Conservation (phyloP, 2,797 vertebrate species). For the Enteromius afrohamiltoni region DNA sequence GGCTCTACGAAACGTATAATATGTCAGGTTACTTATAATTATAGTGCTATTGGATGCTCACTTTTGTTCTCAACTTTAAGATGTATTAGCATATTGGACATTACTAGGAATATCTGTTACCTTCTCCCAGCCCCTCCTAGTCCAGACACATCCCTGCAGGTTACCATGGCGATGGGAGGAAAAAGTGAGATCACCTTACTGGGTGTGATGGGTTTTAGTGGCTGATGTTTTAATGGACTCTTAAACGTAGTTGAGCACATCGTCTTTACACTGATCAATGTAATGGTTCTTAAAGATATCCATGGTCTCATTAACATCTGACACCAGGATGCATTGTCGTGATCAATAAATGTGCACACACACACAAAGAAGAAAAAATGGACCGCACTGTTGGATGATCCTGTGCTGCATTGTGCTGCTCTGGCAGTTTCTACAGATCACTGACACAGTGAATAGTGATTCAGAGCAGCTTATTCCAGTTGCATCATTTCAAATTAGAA, state of each 20-base stretch:
- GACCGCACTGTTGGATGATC: not conserved
- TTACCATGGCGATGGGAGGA: constrained; percentile 54
- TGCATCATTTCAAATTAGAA: not conserved
- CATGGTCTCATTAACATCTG: constrained; percentile 31
- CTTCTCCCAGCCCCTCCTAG: constrained; percentile 26
- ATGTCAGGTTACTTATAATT: not conserved
- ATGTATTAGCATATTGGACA: not conserved
- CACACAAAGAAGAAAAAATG: not conserved
- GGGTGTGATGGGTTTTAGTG: constrained; percentile 16
- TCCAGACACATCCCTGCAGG: constrained; percentile 44
- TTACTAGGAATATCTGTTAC: constrained; percentile 1
- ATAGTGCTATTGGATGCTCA: not conserved
- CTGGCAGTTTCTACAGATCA: constrained; percentile 9
- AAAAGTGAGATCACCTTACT: constrained; percentile 48
- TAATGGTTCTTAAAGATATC: not conserved
- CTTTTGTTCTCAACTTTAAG: not conserved
- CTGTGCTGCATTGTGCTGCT: constrained; percentile 19
- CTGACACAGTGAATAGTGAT: not conserved
- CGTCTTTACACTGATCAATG: constrained; percentile 25
- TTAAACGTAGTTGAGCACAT: constrained; percentile 9
- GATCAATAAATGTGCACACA: constrained; percentile 55
- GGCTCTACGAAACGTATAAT: not conserved
- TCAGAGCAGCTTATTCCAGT: not conserved
- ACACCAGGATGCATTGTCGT: constrained; percentile 50
- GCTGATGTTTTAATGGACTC: constrained; percentile 36